These are phyloP conservation scores for Drosophila anceps DNA, from an alignment of 2,888 invertebrate species.

Conservation along the genomic window DNA sequence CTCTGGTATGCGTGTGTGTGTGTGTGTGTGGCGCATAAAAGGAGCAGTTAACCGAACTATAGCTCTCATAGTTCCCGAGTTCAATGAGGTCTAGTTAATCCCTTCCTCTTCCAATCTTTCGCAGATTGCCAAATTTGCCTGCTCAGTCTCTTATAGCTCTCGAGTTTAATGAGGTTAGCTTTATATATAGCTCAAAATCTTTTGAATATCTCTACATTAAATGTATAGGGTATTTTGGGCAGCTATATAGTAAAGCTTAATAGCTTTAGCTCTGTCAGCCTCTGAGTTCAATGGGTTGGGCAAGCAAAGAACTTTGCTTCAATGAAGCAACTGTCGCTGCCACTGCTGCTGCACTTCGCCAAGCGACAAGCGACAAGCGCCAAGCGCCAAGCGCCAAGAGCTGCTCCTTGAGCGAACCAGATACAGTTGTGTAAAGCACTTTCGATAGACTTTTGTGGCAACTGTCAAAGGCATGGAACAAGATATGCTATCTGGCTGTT, in stretches of 20 bases:
- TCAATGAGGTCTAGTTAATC: too few species aligned
- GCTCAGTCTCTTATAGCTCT: too few species aligned
- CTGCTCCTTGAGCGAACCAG: conserved; percentile 18
- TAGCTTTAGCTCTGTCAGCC: neutral
- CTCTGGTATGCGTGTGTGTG: too few species aligned
- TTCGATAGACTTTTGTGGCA: conserved; percentile 7
- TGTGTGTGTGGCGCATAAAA: too few species aligned
- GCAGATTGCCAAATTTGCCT: too few species aligned
- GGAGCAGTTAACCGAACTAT: too few species aligned
- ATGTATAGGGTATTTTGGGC: neutral
- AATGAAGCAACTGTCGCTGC: conserved; percentile 10
- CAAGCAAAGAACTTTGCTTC: conserved; percentile 2
- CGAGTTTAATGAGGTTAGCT: too few species aligned
- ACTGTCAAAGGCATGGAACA: conserved; percentile 15
- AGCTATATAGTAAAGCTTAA: neutral
- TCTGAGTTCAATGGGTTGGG: conserved; percentile 5
- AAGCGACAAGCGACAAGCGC: neutral
- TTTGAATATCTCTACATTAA: too few species aligned
- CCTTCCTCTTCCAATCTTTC: too few species aligned
- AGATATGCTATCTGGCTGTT: conserved; percentile 10
- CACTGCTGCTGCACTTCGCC: conserved; percentile 1
- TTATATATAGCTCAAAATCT: too few species aligned
- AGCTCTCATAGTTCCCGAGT: too few species aligned
- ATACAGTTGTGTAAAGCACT: conserved; percentile 28
- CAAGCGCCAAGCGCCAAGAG: neutral